These are phyloP conservation scores for Micropterix aruncella DNA, from an alignment of 2,888 invertebrate genomes.

Conservation along the genomic window DNA sequence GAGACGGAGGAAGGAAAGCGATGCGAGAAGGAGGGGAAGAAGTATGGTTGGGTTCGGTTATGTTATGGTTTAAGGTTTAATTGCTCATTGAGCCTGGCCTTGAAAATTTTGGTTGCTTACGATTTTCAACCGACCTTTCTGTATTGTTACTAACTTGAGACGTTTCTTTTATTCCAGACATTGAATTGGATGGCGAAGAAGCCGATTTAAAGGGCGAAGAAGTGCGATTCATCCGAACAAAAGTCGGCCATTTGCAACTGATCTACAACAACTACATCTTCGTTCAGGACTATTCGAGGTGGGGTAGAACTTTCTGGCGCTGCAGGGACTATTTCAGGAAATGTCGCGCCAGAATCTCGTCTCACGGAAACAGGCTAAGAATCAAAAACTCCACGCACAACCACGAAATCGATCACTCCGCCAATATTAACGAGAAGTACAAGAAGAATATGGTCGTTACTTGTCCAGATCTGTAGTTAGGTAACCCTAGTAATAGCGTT, in stretches of 20 bases:
- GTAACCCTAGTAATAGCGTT: too few relatives aligned
- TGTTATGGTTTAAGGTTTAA: too few relatives aligned
- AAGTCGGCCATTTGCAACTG: neutral
- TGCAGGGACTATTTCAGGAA: neutral
- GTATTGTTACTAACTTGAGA: too few relatives aligned
- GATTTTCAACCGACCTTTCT: too few relatives aligned
- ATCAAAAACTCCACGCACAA: neutral
- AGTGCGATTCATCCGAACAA: neutral
- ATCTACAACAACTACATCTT: neutral
- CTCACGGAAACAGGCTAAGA: neutral
- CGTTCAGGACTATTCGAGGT: neutral
- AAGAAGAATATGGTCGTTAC: neutral
- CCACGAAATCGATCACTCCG: neutral
- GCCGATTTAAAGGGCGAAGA: neutral
- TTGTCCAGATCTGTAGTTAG: neutral
- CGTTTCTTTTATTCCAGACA: too few relatives aligned
- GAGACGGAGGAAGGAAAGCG: too few relatives aligned
- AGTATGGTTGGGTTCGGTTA: too few relatives aligned
- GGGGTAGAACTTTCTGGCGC: neutral
- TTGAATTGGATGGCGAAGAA: too few relatives aligned
- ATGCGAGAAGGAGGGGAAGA: too few relatives aligned
- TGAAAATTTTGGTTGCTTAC: too few relatives aligned
- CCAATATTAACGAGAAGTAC: neutral
- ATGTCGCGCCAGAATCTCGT: neutral
- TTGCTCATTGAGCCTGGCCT: too few relatives aligned